phyloP scores from a whole-genome alignment of 2,888 invertebrate species.

The Drosophila seclusa region DNA sequence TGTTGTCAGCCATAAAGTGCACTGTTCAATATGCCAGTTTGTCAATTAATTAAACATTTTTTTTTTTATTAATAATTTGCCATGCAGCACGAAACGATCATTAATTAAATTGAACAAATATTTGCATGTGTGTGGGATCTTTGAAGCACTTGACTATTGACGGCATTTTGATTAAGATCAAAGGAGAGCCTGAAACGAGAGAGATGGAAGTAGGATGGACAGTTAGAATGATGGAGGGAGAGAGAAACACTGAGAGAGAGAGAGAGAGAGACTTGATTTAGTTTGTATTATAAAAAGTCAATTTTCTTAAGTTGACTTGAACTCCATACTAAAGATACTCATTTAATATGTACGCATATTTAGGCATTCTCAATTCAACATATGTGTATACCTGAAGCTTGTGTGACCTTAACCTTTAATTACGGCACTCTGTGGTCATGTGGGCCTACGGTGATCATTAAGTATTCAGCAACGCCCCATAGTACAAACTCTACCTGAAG shows the following conservation, averaged over 20 bases:
- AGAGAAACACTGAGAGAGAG: neutral
- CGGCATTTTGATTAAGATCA: slow-evolving; percentile 9
- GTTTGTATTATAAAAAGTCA: neutral
- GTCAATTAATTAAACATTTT: slow-evolving; percentile 70
- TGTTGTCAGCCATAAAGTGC: slow-evolving; percentile 65
- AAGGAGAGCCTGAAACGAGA: neutral
- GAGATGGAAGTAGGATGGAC: neutral
- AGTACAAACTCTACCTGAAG: slow-evolving; percentile 30
- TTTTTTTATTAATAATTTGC: slow-evolving; percentile 68
- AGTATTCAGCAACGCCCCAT: slow-evolving; percentile 40
- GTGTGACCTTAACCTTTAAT: slow-evolving; percentile 35
- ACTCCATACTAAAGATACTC: neutral
- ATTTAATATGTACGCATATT: neutral
- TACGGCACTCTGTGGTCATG: slow-evolving; percentile 27
- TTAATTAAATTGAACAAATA: slow-evolving; percentile 56
- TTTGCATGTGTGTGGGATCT: slow-evolving; percentile 25
- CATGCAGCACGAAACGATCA: slow-evolving; percentile 62
- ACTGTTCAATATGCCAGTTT: slow-evolving; percentile 73
- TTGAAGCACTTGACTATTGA: slow-evolving; percentile 22
- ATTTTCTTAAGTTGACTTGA: neutral
- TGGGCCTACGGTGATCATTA: slow-evolving; percentile 29
- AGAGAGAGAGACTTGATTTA: neutral
- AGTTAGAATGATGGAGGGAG: neutral
- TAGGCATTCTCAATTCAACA: neutral
- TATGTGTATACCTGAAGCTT: neutral